phyloP scores from a whole-genome alignment of 2,888 invertebrate species.

The Drosophila mercatorum region DNA sequence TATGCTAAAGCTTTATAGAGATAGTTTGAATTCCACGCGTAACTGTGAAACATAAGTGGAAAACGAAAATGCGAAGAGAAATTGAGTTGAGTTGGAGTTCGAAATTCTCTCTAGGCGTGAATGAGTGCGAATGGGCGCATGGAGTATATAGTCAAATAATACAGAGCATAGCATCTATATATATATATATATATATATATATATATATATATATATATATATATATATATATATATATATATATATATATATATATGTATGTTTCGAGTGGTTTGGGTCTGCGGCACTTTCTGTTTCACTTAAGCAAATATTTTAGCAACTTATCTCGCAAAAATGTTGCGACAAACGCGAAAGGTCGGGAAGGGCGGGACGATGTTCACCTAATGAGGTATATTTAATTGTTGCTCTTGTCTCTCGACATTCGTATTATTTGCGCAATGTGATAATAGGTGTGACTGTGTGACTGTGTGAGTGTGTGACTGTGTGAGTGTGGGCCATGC shows the following conservation, averaged over 20 bases:
- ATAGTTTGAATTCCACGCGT: no score
- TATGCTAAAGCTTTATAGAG: no score
- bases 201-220: no score
- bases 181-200: not conserved
- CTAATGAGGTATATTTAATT: constrained; percentile 48
- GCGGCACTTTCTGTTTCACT: constrained; percentile 74
- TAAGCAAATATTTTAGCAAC: constrained; percentile 73
- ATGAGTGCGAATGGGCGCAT: no score
- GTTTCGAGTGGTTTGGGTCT: not conserved
- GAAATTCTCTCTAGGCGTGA: no score
- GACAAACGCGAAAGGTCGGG: constrained; percentile 54
- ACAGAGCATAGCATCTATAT: not conserved
- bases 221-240: not conserved
- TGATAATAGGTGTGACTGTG: constrained; percentile 6
- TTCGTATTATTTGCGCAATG: constrained; percentile 24
- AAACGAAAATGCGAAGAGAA: no score
- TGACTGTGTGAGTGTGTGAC: no score
- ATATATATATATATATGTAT: not conserved
- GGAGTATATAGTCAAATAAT: not conserved
- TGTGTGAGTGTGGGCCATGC: not conserved
- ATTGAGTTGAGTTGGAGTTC: no score
- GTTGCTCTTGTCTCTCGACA: constrained; percentile 4
- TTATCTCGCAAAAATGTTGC: constrained; percentile 69
- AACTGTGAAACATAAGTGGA: no score
- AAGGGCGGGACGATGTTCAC: constrained; percentile 19